Base-by-base conservation (phyloP, 2,797 vertebrate species). In the Cheirogaleus major region DNA sequence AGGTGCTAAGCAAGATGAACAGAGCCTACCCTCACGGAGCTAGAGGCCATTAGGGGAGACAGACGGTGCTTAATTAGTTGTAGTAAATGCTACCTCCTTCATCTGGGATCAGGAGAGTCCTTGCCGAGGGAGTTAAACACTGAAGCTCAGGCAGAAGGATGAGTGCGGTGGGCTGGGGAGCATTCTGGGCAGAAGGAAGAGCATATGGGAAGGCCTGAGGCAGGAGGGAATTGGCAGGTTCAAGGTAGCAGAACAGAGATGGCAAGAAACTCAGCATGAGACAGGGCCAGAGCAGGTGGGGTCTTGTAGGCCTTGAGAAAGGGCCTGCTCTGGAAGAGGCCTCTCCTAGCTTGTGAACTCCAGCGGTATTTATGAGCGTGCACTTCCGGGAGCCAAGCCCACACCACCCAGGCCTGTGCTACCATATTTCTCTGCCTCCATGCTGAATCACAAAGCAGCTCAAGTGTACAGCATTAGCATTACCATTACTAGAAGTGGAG, bases 131-230 rank as follows among this genome's bases (percentile, higher is more conserved):
- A 27, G 45, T 78, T 69, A 72, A 25, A 72, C 50, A 27, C 1
- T 65, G 81, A 83, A 83, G 45, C 73, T 45, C 45, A 55, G 61
- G 72, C 25, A 83, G 43, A 91, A 89, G 89, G 35, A 81, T 73
- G 61, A 90, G 45, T 7, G 5, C 22, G 32, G 92, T 41, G 11
- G 70, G 63, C 12, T 5, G 35, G 23, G 79, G 50, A 69, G 57
- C 4, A 12, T 38, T 61, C 67, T 11, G 32, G 85, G 61, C 89
- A 93, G 89, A 89, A 94, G 69, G 78, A 89, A 73, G 90, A 11
- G 22, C 73, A 86, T 17, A 55, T 32, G 82, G 48, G 69, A 86
- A 91, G 83, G 89, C 93, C 73, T 35, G 55, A 79, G 63, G 91
- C 83, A 84, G 59, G 32, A 22, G 5, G 41, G 52, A 65, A 57